phyloP scores from a whole-genome alignment of 2,797 vertebrate genomes.

The Perodicticus potto region DNA sequence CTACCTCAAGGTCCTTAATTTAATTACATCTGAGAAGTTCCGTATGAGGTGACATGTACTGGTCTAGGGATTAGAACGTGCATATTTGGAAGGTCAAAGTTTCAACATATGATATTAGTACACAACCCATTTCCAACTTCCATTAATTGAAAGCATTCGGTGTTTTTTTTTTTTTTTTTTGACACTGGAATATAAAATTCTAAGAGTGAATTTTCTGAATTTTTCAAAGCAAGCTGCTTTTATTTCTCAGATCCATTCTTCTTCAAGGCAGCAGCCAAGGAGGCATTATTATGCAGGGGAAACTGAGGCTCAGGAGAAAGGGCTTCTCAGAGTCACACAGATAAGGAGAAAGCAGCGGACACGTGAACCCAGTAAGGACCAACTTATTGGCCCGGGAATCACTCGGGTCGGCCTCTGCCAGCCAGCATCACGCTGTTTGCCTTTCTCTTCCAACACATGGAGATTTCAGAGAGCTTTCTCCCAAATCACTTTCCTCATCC shows the following conservation, averaged over 20 bases:
- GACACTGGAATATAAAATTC: background rate
- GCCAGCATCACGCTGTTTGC: background rate
- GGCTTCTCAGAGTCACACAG: background rate
- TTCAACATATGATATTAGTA: background rate
- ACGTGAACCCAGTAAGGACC: background rate
- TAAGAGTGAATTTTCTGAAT: slow-evolving; percentile 9
- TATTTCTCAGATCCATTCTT: background rate
- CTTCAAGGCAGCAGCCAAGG: background rate
- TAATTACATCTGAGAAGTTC: background rate
- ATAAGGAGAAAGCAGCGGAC: background rate
- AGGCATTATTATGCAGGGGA: background rate
- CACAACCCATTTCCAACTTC: background rate
- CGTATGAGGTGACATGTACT: background rate
- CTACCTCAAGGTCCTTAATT: background rate
- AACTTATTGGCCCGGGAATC: rapidly evolving
- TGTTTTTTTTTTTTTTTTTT: background rate
- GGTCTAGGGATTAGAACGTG: background rate
- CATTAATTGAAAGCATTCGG: background rate
- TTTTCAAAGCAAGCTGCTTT: slow-evolving; percentile 19
- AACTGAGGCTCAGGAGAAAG: background rate
- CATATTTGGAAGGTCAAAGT: background rate
- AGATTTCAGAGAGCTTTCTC: slow-evolving; percentile 49
- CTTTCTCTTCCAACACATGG: background rate
- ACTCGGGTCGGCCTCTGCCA: background rate
- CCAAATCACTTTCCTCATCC: slow-evolving; percentile 62